Conservation (phyloP, 1,140 invertebrate genomes). For the Megathymus violae region DNA sequence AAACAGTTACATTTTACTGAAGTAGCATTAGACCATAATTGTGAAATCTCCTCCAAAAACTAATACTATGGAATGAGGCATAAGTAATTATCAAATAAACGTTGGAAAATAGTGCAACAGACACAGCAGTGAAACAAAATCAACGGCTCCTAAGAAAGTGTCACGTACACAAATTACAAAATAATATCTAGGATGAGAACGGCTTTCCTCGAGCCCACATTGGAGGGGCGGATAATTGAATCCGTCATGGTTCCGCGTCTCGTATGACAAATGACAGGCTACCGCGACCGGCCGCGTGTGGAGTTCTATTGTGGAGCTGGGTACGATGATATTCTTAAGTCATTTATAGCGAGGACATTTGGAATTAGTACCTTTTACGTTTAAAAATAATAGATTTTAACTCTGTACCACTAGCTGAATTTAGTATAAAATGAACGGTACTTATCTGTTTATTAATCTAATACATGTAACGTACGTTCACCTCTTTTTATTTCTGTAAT, state of each 20-base stretch:
- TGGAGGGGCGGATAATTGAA: slow-evolving; percentile 31
- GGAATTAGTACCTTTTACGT: background rate
- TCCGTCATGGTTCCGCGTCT: slow-evolving; percentile 26
- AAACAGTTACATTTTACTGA: too few relatives aligned
- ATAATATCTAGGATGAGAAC: slow-evolving; percentile 33
- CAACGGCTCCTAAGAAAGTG: slow-evolving; percentile 23
- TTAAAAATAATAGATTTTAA: too few relatives aligned
- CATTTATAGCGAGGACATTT: background rate
- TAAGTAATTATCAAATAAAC: background rate
- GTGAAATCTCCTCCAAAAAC: too few relatives aligned
- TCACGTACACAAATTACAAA: slow-evolving; percentile 32
- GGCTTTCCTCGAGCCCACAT: slow-evolving; percentile 16
- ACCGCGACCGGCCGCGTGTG: too few relatives aligned
- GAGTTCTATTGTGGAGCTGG: slow-evolving; percentile 24
- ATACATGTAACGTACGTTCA: too few relatives aligned
- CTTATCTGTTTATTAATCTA: too few relatives aligned
- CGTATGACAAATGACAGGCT: slow-evolving; percentile 27
- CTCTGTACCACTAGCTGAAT: too few relatives aligned
- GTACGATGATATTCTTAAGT: slow-evolving; percentile 10
- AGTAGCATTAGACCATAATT: too few relatives aligned
- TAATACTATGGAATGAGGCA: background rate
- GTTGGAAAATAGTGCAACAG: background rate
- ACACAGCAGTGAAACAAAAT: slow-evolving; percentile 11
- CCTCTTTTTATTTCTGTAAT: too few relatives aligned
- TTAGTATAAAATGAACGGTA: too few relatives aligned